These are phyloP conservation scores for Pantala flavescens DNA, from an alignment of 1,140 invertebrate genomes.

Conservation along the genomic window DNA sequence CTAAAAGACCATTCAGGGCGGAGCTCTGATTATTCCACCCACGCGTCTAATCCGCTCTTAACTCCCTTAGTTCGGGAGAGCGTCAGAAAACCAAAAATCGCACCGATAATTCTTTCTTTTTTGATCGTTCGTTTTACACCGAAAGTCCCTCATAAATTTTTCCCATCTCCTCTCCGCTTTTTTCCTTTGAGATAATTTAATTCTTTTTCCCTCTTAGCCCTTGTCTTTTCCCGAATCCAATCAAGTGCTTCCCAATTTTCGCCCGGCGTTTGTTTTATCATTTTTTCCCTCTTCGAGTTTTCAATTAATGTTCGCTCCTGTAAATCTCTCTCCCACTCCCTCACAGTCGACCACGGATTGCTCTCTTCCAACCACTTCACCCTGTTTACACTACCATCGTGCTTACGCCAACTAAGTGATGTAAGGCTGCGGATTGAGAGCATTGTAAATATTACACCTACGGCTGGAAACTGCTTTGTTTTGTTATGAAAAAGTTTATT, in stretches of 20 bases:
- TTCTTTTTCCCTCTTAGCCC: constrained; percentile 16
- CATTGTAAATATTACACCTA: no score
- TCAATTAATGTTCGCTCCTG: not conserved
- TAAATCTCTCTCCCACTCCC: not conserved
- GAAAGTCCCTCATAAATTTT: constrained; percentile 24
- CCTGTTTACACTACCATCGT: not conserved
- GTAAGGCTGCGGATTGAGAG: no score
- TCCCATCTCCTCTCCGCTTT: constrained; percentile 27
- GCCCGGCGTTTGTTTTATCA: not conserved
- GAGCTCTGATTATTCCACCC: not conserved
- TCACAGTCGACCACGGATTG: not conserved
- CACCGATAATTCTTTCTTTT: not conserved
- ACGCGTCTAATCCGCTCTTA: not conserved
- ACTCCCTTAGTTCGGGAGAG: not conserved
- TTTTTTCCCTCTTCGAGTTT: not conserved
- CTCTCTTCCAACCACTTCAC: not conserved
- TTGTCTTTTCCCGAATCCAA: constrained; percentile 12
- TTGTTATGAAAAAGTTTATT: no score
- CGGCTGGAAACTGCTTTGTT: no score
- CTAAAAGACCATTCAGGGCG: not conserved
- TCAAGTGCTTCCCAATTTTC: not conserved
- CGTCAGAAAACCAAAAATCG: not conserved
- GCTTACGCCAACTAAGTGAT: no score
- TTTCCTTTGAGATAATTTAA: not conserved
- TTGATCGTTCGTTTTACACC: not conserved